Evolutionary conservation across 2,113 vertebrate species (phyloP).

Genomic region (Toxotes chatareus): DNA sequence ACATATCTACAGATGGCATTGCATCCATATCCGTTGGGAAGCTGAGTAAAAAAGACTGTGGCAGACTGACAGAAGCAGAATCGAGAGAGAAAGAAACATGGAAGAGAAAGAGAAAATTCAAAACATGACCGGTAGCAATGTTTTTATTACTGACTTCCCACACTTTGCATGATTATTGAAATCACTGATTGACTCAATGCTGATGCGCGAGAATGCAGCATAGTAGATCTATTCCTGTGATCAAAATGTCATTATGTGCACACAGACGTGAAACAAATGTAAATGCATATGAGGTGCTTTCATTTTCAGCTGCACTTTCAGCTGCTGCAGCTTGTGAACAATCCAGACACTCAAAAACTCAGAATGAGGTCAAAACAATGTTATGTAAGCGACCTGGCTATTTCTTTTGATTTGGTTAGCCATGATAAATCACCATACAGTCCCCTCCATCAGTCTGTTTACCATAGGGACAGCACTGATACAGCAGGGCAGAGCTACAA

Average conservation of each 20-base stretch:
- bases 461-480: slow-evolving; percentile 24
- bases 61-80: slow-evolving; percentile 3
- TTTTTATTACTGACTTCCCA: neutral
- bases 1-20: slow-evolving; percentile 40
- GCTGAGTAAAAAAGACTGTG: neutral
- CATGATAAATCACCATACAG: slow-evolving; percentile 54
- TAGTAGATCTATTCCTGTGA: no score
- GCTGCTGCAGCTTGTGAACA: neutral
- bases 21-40: slow-evolving; percentile 27
- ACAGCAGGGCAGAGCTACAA: neutral
- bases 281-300: neutral
- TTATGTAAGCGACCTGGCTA: slow-evolving; percentile 44
- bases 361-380: neutral
- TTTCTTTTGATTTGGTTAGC: slow-evolving; percentile 51
- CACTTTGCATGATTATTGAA: neutral
- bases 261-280: neutral
- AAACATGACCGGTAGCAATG: neutral
- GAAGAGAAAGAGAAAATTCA: neutral
- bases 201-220: no score
- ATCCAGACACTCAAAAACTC: slow-evolving; percentile 12
- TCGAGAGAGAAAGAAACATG: slow-evolving; percentile 13
- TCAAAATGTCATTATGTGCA: no score
- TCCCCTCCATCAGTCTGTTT: slow-evolving; percentile 22
- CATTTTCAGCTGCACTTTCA: neutral
- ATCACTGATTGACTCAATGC: neutral